A percentile compares a stretch with the other conserved stretches of the same genome.
These are phyloP conservation scores for Caenorhabditis doughertyi DNA, from an alignment of 2,888 invertebrate genomes.

Conservation along the genomic window DNA sequence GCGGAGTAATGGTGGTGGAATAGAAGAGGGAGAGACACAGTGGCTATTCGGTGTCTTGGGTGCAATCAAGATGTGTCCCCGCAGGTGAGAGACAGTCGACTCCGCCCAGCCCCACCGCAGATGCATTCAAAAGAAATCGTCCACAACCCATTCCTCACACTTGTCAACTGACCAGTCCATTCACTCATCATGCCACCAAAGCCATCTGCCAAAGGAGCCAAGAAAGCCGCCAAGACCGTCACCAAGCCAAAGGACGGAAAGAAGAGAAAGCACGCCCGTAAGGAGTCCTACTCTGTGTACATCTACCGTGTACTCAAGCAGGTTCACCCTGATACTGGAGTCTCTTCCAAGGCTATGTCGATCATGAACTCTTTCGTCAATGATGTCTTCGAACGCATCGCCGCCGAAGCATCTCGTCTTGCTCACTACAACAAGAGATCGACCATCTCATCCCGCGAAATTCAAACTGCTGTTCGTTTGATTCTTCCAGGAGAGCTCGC, in stretches of 20 bases:
- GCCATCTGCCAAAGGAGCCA: constrained; percentile 81
- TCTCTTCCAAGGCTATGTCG: constrained; percentile 86
- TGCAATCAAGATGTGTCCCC: background rate
- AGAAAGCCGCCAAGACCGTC: constrained; percentile 80
- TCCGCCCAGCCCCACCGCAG: background rate
- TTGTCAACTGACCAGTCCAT: constrained; percentile 30
- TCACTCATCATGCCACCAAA: constrained; percentile 73
- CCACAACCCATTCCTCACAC: background rate
- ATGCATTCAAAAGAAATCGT: background rate
- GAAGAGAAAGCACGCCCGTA: constrained; percentile 81
- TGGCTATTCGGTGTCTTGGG: background rate
- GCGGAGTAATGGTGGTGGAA: background rate
- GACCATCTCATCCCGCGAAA: constrained; percentile 88
- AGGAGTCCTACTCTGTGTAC: constrained; percentile 83
- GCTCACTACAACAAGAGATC: constrained; percentile 87
- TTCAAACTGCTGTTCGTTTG: constrained; percentile 85
- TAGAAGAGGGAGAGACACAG: background rate
- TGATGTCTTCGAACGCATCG: constrained; percentile 88
- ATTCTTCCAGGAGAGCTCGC: constrained; percentile 69
- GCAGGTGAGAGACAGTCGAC: background rate
- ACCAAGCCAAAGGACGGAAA: constrained; percentile 75
- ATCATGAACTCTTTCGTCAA: constrained; percentile 89
- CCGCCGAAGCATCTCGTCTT: constrained; percentile 85
- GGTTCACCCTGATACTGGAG: constrained; percentile 86
- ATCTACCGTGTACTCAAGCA: constrained; percentile 87